A percentile compares a stretch with the other conserved stretches of the same genome.
These are phyloP conservation scores for Azorinus chamasolen DNA, from an alignment of 2,888 invertebrate species.

Conservation along the genomic window DNA sequence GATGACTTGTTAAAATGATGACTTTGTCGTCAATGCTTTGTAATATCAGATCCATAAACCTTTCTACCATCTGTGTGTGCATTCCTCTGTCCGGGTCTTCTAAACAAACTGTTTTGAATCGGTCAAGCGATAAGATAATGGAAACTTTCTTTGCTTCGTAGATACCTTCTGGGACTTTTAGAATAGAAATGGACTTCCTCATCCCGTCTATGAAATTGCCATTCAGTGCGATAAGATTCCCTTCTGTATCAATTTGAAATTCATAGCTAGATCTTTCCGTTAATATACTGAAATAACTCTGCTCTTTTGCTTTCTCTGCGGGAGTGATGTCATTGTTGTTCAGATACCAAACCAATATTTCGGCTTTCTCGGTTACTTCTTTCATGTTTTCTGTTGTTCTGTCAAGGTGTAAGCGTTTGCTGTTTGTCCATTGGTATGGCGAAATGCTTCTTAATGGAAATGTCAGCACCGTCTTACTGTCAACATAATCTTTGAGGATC, in stretches of 20 bases:
- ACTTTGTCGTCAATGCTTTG: slow-evolving; percentile 5
- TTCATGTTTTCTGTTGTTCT: not conserved
- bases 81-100: slow-evolving; percentile 31
- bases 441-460: slow-evolving; percentile 24
- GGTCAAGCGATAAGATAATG: slow-evolving; percentile 3
- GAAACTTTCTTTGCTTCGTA: slow-evolving; percentile 13
- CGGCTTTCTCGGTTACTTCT: not conserved
- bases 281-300: too few relatives aligned
- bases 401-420: not conserved
- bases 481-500: not conserved
- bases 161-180: slow-evolving; percentile 22
- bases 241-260: too few relatives aligned
- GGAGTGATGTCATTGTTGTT: too few relatives aligned
- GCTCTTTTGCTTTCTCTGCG: too few relatives aligned
- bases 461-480: slow-evolving; percentile 6
- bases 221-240: too few relatives aligned
- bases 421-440: slow-evolving; percentile 14
- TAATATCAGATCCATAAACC: slow-evolving; percentile 13
- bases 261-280: too few relatives aligned
- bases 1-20: not conserved
- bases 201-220: too few relatives aligned
- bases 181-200: not conserved
- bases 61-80: slow-evolving; percentile 27
- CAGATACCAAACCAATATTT: slow-evolving; percentile 9
- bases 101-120: slow-evolving; percentile 12